Conservation (phyloP, 1,140 invertebrate species). For the Chrysomallon squamiferum region DNA sequence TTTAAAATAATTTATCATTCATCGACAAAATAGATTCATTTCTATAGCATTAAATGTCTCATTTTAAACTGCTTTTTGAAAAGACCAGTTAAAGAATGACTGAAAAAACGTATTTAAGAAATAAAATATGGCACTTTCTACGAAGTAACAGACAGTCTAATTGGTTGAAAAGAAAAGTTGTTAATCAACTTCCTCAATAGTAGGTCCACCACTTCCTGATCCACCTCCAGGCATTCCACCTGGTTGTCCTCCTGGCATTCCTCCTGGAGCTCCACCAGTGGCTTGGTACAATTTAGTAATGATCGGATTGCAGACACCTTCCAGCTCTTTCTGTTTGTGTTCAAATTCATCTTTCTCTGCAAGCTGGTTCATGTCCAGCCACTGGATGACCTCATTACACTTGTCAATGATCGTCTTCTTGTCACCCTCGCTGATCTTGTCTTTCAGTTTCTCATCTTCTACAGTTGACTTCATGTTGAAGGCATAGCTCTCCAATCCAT, state of each 20-base stretch:
- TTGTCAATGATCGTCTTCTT: constrained; percentile 87
- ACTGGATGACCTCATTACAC: constrained; percentile 91
- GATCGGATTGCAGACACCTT: constrained; percentile 64
- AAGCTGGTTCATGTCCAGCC: constrained; percentile 90
- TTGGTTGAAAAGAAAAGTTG: too few relatives aligned
- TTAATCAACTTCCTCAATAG: constrained; percentile 95
- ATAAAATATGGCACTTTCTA: too few relatives aligned
- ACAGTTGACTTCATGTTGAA: constrained; percentile 94
- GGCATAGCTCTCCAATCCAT: constrained; percentile 91
- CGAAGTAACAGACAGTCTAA: too few relatives aligned
- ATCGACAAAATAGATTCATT: too few relatives aligned
- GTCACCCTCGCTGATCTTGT: constrained; percentile 80
- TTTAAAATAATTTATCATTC: too few relatives aligned
- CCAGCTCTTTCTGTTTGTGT: constrained; percentile 61
- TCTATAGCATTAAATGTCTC: too few relatives aligned
- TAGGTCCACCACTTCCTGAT: constrained; percentile 71
- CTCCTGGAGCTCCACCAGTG: constrained; percentile 43
- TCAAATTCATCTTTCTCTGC: constrained; percentile 63
- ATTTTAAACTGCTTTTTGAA: too few relatives aligned
- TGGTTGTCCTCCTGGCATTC: too few relatives aligned
- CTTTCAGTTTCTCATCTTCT: constrained; percentile 72
- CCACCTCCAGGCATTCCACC: constrained; percentile 29
- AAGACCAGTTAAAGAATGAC: too few relatives aligned
- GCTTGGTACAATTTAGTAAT: constrained; percentile 65
- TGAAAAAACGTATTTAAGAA: too few relatives aligned